Conservation (phyloP, 2,797 vertebrate species). For the Sebastes matsubarae region DNA sequence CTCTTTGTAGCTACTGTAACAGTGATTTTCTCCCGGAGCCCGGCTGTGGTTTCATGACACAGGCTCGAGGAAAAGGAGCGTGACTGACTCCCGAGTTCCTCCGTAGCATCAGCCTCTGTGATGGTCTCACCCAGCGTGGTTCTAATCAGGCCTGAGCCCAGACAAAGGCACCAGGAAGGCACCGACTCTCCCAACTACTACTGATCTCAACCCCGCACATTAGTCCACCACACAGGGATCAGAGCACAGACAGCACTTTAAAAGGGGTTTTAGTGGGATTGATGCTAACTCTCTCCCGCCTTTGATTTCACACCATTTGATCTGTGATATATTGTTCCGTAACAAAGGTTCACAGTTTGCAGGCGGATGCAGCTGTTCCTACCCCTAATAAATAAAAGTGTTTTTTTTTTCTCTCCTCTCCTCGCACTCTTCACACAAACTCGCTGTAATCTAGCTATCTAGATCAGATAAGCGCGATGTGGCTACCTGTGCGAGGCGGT, state of each 20-base stretch:
- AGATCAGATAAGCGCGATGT: constrained; percentile 87
- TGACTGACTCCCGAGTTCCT: constrained; percentile 20
- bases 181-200: constrained; percentile 72
- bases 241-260: constrained; percentile 77
- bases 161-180: constrained; percentile 81
- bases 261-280: constrained; percentile 76
- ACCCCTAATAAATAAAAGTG: constrained; percentile 82
- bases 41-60: constrained; percentile 28
- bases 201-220: constrained; percentile 66
- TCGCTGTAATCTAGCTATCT: constrained; percentile 87
- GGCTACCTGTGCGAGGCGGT: constrained; percentile 87
- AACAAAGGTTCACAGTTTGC: constrained; percentile 85
- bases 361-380: constrained; percentile 88
- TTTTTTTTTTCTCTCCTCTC: constrained; percentile 44
- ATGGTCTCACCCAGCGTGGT: constrained; percentile 69
- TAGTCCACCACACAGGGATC: constrained; percentile 73
- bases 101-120: constrained; percentile 29
- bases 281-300: constrained; percentile 80
- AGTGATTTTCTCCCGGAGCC: constrained; percentile 15
- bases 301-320: constrained; percentile 82
- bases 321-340: constrained; percentile 85
- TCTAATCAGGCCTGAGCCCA: constrained; percentile 77
- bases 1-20: constrained; percentile 58
- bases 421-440: constrained; percentile 67
- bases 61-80: constrained; percentile 11